Conservation (phyloP, 1,140 invertebrate genomes). For the Cotesia glomerata region DNA sequence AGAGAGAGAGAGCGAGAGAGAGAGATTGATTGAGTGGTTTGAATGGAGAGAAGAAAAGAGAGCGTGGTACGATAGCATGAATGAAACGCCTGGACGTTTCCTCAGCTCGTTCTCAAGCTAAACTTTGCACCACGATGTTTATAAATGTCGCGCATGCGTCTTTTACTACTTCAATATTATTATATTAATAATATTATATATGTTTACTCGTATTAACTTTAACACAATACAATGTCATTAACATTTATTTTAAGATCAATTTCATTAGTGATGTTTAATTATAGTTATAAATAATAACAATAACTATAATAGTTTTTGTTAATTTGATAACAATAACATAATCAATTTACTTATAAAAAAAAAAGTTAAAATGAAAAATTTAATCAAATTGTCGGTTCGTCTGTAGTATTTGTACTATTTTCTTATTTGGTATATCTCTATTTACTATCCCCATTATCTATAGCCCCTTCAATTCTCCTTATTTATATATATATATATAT, state of each 20-base stretch:
- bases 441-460: slow-evolving; percentile 62
- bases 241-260: no score
- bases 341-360: background rate
- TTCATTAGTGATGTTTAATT: no score
- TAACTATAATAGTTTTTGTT: background rate
- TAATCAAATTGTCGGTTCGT: slow-evolving; percentile 10
- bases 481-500: slow-evolving; percentile 8
- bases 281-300: no score
- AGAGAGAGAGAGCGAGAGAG: background rate
- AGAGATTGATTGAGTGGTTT: no score
- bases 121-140: background rate
- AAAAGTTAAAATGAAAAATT: background rate
- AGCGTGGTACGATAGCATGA: slow-evolving; percentile 16
- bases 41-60: background rate
- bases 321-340: background rate
- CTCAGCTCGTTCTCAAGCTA: background rate
- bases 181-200: no score
- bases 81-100: slow-evolving; percentile 11
- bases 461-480: slow-evolving; percentile 43
- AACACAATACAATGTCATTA: no score
- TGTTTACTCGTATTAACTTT: no score
- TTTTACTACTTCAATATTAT: background rate
- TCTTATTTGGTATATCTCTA: slow-evolving; percentile 55
- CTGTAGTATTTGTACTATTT: background rate
- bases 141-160: background rate